Percentiles rank a stretch among this genome's conserved stretches.
phyloP scores from a whole-genome alignment of 2,888 invertebrate species.

The Cephonodes hylas region DNA sequence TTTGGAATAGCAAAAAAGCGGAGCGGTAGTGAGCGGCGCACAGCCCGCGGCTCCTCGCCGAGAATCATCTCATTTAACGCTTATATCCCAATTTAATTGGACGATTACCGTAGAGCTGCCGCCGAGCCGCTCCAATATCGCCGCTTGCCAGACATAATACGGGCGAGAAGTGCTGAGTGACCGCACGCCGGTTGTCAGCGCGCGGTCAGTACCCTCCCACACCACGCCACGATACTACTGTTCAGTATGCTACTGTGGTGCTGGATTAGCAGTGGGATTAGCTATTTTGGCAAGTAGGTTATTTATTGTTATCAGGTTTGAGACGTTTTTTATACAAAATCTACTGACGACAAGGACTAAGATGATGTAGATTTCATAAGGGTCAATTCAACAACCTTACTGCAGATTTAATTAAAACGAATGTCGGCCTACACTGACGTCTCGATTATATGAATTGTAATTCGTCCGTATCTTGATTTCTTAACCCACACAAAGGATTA shows the following conservation, averaged over 20 bases:
- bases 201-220: conserved; percentile 35
- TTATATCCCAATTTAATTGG: conserved; percentile 53
- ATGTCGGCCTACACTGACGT: no score
- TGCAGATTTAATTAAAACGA: no score
- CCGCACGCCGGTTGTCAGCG: background rate
- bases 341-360: no score
- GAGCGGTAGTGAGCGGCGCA: background rate
- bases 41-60: conserved; percentile 30
- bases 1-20: background rate
- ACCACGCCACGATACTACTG: conserved; percentile 25
- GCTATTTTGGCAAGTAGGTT: no score
- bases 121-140: conserved; percentile 25
- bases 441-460: no score
- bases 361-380: no score
- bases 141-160: background rate
- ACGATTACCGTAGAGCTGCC: conserved; percentile 40
- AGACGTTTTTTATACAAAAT: no score
- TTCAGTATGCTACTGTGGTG: conserved; percentile 21
- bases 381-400: no score
- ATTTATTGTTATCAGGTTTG: no score
- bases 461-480: no score
- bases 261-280: background rate
- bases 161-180: background rate
- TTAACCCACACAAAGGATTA: no score
- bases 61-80: conserved; percentile 56